Base-by-base conservation (phyloP, 2,113 vertebrate species). In the Brevimyrus niger region DNA sequence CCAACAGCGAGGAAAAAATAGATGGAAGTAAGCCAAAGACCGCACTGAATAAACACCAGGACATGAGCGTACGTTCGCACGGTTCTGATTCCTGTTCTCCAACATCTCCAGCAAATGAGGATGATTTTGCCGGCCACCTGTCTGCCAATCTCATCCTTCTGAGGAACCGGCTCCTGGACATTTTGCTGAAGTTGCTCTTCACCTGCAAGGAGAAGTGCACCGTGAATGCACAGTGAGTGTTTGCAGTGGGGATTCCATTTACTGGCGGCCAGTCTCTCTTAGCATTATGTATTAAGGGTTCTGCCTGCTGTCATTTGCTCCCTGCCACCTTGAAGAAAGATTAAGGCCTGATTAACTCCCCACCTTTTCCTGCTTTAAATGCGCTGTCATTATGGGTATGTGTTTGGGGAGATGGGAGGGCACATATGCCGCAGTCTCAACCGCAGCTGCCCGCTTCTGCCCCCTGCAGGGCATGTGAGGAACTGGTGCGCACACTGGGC, bases 111-210 rank as follows among this genome's bases (percentile, higher is more conserved):
- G 98, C 97, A 90, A 94, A 94, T 2, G 98, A 99, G 21, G 98
- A 99, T 3, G 98, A 99, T 87, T 99, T 99, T 90, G 95, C 97
- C 73, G 97, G 98, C 85, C 97, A 99, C 89, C 95, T 98, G 86
- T 99, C 98, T 73, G 98, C 98, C 88, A 99, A 96, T 94, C 94
- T 99, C 88, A 99, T 99, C 88, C 95, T 99, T 89, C 94, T 99
- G 89, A 96, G 98, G 42, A 99, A 99, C 92, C 96, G 97, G 82
- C 96, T 99, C 91, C 94, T 99, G 91, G 98, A 99, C 93, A 98
- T 98, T 91, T 96, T 99, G 90, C 96, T 99, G 69, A 96, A 97
- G 90, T 96, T 99, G 91, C 94, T 99, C 0, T 99, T 99, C 92
- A 97, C 96, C 73, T 97, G 96, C 87, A 99, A 98, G 91, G 98